Evolutionary conservation across 1,140 invertebrate genomes (phyloP).

Genomic region (Eufriesea mexicana): DNA sequence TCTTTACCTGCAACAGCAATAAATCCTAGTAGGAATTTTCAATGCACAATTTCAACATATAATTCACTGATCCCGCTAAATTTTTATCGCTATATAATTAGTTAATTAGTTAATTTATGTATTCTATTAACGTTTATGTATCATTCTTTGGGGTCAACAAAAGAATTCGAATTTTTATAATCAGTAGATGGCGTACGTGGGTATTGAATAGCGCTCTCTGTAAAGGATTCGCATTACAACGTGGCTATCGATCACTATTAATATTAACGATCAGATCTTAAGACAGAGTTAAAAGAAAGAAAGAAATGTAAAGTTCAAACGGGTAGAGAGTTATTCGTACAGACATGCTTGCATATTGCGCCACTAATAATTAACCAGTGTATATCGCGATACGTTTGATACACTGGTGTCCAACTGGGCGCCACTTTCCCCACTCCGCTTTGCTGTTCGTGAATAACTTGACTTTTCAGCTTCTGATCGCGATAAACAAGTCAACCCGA

Average conservation of each 20-base stretch:
- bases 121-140: too few relatives aligned
- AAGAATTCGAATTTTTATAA: not conserved
- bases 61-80: too few relatives aligned
- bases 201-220: not conserved
- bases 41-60: too few relatives aligned
- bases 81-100: too few relatives aligned
- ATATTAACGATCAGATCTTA: not conserved
- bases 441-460: slow-evolving; percentile 58
- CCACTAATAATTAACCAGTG: slow-evolving; percentile 11
- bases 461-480: slow-evolving; percentile 66
- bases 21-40: too few relatives aligned
- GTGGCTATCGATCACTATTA: not conserved
- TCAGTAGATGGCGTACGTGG: not conserved
- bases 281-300: not conserved
- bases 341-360: not conserved
- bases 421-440: slow-evolving; percentile 25
- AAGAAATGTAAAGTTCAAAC: not conserved
- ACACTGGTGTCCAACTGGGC: slow-evolving; percentile 46
- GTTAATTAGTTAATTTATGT: too few relatives aligned
- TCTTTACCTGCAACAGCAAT: too few relatives aligned
- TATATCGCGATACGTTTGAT: slow-evolving; percentile 50
- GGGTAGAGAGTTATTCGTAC: not conserved
- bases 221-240: not conserved
- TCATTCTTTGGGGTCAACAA: not conserved
- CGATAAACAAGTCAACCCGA: slow-evolving; percentile 61